Base-by-base conservation (phyloP, 2,113 vertebrate species). In the Irena cyanogastra region DNA sequence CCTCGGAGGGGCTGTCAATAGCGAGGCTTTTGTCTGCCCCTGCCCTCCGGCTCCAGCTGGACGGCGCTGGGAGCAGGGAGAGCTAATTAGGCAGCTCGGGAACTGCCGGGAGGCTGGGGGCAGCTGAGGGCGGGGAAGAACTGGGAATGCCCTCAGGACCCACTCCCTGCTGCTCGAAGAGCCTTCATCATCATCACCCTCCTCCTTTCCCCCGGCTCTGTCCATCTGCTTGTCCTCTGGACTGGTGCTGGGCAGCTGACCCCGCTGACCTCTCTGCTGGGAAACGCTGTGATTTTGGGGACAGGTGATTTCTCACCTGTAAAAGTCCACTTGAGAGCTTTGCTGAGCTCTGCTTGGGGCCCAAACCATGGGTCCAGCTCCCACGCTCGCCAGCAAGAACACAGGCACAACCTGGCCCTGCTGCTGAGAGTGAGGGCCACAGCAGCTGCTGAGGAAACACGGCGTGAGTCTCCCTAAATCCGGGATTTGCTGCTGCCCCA, bases 21-120 rank as follows among this genome's bases (percentile, higher is more conserved):
- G 94, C 52, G 18, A 75, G 63, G 96, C 97, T 97, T 97, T 98
- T 97, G 97, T 97, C 72, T 42, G 45, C 33, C 72, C 84, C 82
- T 85, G 72, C 89, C 72, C 96, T 74, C 71, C 39, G 3, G 70
- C 93, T 92, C 89, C 90, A 93, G 96, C 94, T 78, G 91, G 93
- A 91, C 57, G 72, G 97, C 94, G 93, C 76, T 89, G 57, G 45
- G 71, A 61, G 84, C 13, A 1, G 39, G 63, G 85, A 90, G 61
- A 87, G 93, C 90, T 95, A 94, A 97, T 97, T 87, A 84, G 85
- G 91, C 87, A 82, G 88, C 66, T 90, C 44, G 31, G 23, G 49
- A 81, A 70, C 41, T 83, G 91, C 78, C 26, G 75, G 56, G 70
- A n/a, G 91, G 78, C 64, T 81, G 87, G 23, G 75, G 91, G 75